These are phyloP conservation scores for Amblyraja radiata DNA, from an alignment of 2,797 vertebrate species.

Conservation along the genomic window DNA sequence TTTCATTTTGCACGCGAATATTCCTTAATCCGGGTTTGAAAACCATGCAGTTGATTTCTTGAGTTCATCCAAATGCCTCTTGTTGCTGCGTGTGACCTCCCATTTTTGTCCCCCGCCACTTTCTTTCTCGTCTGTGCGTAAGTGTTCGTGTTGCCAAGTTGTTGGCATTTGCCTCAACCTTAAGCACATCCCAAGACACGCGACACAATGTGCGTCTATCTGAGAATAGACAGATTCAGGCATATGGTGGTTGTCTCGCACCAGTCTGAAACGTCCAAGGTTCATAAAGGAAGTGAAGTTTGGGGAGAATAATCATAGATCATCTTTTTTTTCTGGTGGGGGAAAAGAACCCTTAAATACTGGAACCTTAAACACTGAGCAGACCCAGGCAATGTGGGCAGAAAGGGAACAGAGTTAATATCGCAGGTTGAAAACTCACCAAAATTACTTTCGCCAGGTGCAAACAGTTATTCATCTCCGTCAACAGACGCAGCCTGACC, in stretches of 20 bases:
- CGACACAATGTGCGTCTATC: background rate
- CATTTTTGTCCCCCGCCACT: background rate
- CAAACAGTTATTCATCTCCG: too few relatives aligned
- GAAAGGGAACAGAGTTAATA: too few relatives aligned
- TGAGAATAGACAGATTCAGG: background rate
- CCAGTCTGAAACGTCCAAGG: background rate
- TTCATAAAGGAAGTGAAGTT: background rate
- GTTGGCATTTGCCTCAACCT: background rate
- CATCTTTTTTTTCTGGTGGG: too few relatives aligned
- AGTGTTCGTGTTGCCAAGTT: background rate
- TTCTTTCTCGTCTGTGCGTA: background rate
- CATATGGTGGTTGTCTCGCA: background rate
- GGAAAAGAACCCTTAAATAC: too few relatives aligned
- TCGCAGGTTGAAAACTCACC: too few relatives aligned
- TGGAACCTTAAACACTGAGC: too few relatives aligned
- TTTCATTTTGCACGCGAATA: background rate
- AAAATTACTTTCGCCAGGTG: too few relatives aligned
- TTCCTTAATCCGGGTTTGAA: background rate
- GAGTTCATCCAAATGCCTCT: background rate
- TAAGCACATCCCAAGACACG: background rate
- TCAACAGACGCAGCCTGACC: too few relatives aligned
- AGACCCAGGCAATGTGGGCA: too few relatives aligned
- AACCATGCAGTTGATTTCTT: background rate
- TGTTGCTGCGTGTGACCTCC: too few relatives aligned
- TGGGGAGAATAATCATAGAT: background rate